Conservation (phyloP, 2,797 vertebrate genomes). For the Cuculus canorus region DNA sequence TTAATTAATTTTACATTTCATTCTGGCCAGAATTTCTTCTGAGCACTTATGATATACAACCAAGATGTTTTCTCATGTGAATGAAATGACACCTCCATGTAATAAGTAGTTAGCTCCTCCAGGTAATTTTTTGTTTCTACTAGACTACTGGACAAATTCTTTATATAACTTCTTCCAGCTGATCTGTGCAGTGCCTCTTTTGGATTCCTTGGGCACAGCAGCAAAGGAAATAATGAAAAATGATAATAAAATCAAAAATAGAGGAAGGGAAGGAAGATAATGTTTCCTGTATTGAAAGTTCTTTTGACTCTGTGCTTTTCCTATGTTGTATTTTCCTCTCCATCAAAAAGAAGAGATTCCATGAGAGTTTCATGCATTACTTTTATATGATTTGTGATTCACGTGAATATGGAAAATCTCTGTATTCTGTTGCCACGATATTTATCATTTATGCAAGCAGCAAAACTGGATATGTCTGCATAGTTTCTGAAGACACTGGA, state of each 20-base stretch:
- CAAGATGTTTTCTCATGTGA: background rate
- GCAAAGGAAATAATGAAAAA: background rate
- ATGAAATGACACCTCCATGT: background rate
- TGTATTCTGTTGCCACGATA: background rate
- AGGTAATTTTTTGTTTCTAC: background rate
- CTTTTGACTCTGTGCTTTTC: background rate
- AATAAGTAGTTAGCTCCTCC: background rate
- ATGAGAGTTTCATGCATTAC: background rate
- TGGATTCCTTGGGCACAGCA: background rate
- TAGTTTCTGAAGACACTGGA: background rate
- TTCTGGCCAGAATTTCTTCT: background rate
- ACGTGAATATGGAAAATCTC: fast-evolving
- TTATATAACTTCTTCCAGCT: background rate
- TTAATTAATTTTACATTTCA: background rate
- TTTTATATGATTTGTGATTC: background rate
- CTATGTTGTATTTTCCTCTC: background rate
- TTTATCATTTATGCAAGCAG: background rate
- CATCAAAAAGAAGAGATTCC: background rate
- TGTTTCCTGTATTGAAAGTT: background rate
- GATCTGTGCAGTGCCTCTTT: background rate
- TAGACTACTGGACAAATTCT: background rate
- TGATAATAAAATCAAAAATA: background rate
- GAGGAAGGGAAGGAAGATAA: background rate
- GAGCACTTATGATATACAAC: background rate
- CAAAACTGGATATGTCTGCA: background rate